Evolutionary conservation across 2,888 invertebrate genomes (phyloP).

Genomic region (Caenorhabditis plicata): DNA sequence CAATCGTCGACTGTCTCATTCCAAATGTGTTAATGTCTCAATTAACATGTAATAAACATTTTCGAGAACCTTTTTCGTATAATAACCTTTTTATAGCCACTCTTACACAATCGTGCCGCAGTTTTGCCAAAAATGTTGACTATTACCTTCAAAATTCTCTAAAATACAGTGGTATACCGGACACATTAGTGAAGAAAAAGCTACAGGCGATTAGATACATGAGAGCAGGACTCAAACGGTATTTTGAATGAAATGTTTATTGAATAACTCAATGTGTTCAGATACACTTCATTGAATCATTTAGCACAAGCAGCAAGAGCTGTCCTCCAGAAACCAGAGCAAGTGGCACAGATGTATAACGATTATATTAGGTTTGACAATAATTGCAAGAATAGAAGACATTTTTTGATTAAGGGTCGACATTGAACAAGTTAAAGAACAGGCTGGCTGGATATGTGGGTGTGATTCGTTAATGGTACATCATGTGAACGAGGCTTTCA

Average conservation of each 20-base stretch:
- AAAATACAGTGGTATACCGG: constrained; percentile 10
- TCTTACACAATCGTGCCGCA: constrained; percentile 87
- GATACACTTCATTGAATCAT: constrained; percentile 93
- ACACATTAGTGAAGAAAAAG: constrained; percentile 67
- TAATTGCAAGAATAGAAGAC: too few relatives aligned
- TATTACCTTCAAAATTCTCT: constrained; percentile 78
- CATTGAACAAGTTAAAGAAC: constrained; percentile 86
- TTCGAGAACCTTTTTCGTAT: too few relatives aligned
- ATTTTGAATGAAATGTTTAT: not conserved
- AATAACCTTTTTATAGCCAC: constrained; percentile 74
- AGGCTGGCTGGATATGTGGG: constrained; percentile 96
- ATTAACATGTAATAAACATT: constrained; percentile 17
- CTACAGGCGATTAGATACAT: constrained; percentile 75
- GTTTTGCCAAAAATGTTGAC: constrained; percentile 89
- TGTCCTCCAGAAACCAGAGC: constrained; percentile 88
- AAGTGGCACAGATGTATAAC: constrained; percentile 92
- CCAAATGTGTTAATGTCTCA: constrained; percentile 82
- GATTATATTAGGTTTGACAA: constrained; percentile 77
- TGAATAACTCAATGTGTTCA: not conserved
- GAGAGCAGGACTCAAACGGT: constrained; percentile 71
- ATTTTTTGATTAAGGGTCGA: constrained; percentile 76
- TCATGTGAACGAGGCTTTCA: constrained; percentile 46
- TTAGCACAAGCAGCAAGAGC: constrained; percentile 92
- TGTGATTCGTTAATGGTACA: constrained; percentile 81
- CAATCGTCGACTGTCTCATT: constrained; percentile 89